Evolutionary conservation across 2,797 vertebrate species (phyloP), one percentile per base, ranked within the genome.

Genomic region (Champsocephalus esox): DNA sequence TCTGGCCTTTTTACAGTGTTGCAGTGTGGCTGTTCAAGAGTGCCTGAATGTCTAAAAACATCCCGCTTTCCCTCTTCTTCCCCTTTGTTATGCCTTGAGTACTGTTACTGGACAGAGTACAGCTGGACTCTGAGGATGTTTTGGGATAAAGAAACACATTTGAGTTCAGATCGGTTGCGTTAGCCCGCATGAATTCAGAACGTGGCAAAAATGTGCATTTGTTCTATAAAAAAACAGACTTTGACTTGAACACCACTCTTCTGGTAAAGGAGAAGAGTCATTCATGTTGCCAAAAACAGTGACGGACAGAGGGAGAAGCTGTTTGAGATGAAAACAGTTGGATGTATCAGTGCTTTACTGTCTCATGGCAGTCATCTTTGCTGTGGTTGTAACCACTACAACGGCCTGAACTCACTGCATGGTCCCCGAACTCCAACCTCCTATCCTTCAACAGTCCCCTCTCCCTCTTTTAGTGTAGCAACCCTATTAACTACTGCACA

Each of bases 351-450:
- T 86, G 85, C 76, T 88, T 85, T 90, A 84, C 75, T 73, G 87
- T 89, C 75, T 83, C 71, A 70, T 49, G 79, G 81, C 81, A 85
- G 92, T 83, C 86, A 83, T 79, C 79, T 81, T 84, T 82, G 75
- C 75, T 68, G 83, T 87, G 83, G 87, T 83, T 75, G 65, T 79
- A 72, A 76, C 84, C 88, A 87, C 81, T 74, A 70, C 59, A 75
- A 60, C 86, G 83, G 86, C 73, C 88, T 89, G 91, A 92, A 85
- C 81, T 88, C 87, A 65, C 84, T 93, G 92, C 93, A 93, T 93
- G 92, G 77, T 90, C 87, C 85, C 70, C 12, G 45, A 67, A 66
- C 12, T 69, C 69, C 66, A 74, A 73, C 81, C 80, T 76, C 74
- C 69, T 73, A 44, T 43, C 79, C 72, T 56, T 58, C 55, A 73